Conservation (phyloP, 2,888 invertebrate species). For the Thalpophila matura region DNA sequence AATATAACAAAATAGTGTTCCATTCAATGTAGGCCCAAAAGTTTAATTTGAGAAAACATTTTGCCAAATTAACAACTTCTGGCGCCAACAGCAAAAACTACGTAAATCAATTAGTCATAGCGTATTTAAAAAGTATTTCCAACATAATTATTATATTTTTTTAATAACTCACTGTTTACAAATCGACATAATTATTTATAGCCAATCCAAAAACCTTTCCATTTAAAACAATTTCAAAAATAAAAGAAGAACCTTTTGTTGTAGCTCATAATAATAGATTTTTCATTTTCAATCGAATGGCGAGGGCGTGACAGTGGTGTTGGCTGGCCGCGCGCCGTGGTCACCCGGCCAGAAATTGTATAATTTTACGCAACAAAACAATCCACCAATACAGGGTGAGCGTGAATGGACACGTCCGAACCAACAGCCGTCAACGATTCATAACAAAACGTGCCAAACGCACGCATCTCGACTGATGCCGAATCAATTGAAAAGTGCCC, state of each 20-base stretch:
- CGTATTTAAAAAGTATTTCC: conserved; percentile 25
- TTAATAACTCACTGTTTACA: background rate
- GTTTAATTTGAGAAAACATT: conserved; percentile 70
- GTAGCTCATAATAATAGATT: conserved; percentile 59
- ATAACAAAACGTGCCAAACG: conserved; percentile 88
- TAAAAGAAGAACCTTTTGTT: conserved; percentile 50
- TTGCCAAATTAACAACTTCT: conserved; percentile 67
- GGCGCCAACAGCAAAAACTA: conserved; percentile 79
- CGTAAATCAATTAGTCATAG: conserved; percentile 51
- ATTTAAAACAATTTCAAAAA: conserved; percentile 27
- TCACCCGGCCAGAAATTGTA: conserved; percentile 85
- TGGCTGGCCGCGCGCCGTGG: conserved; percentile 67
- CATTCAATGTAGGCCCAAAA: conserved; percentile 70
- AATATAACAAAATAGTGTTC: conserved; percentile 70
- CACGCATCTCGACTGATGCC: conserved; percentile 75
- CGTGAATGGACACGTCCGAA: conserved; percentile 82
- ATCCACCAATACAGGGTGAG: conserved; percentile 74
- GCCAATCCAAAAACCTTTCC: conserved; percentile 1
- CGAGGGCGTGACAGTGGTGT: conserved; percentile 73
- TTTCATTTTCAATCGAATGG: conserved; percentile 70
- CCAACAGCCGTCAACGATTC: conserved; percentile 80
- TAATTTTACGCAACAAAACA: conserved; percentile 86
- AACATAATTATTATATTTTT: conserved; percentile 1
- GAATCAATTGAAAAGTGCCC: conserved; percentile 79
- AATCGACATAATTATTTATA: conserved; percentile 8